phyloP scores from a whole-genome alignment of 2,888 invertebrate genomes.

The Clanis bilineata region DNA sequence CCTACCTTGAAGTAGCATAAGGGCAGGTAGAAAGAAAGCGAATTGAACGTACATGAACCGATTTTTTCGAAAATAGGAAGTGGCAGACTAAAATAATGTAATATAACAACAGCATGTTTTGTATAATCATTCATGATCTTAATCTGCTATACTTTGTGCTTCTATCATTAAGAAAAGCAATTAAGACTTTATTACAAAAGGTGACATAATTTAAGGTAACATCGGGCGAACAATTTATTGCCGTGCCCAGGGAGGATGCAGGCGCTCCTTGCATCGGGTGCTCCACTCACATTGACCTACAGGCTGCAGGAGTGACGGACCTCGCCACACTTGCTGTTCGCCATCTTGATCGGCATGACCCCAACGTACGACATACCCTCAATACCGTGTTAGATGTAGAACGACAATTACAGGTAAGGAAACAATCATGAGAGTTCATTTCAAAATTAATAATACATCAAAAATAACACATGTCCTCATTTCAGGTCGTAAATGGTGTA shows the following conservation, averaged over 20 bases:
- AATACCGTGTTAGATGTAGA: conserved; percentile 74
- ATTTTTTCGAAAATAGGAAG: too few relatives aligned
- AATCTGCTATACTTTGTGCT: neutral
- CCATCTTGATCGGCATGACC: conserved; percentile 68
- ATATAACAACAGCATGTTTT: too few relatives aligned
- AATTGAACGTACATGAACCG: too few relatives aligned
- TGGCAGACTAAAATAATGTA: too few relatives aligned
- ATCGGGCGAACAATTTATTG: conserved; percentile 80
- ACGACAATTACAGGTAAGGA: conserved; percentile 78
- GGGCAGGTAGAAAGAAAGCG: too few relatives aligned
- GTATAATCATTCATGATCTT: too few relatives aligned
- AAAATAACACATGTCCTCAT: conserved; percentile 24
- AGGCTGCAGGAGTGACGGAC: conserved; percentile 75
- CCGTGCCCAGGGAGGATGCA: conserved; percentile 55
- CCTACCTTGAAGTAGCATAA: too few relatives aligned
- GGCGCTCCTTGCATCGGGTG: conserved; percentile 76
- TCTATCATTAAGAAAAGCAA: neutral
- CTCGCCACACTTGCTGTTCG: conserved; percentile 73
- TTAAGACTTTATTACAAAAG: neutral
- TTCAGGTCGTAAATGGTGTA: conserved; percentile 83
- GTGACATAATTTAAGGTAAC: conserved; percentile 53
- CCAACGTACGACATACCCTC: conserved; percentile 60
- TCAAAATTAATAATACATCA: neutral
- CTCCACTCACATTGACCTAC: conserved; percentile 70
- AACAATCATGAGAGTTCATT: neutral